phyloP scores from a whole-genome alignment of 2,888 invertebrate species.

The Drosophila prolongata region DNA sequence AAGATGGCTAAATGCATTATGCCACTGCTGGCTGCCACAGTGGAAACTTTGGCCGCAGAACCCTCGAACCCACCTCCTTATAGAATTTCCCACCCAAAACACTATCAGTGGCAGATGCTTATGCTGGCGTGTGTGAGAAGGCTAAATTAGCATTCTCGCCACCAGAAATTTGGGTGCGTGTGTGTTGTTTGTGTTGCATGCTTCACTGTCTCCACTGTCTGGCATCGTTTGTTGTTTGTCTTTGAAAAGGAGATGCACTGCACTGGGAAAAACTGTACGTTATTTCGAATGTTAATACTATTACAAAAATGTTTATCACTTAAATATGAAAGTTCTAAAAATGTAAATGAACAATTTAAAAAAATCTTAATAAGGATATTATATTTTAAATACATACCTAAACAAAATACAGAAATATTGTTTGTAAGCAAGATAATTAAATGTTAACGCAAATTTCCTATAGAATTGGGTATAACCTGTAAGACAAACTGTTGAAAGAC shows the following conservation, averaged over 20 bases:
- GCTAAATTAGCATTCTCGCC: constrained; percentile 71
- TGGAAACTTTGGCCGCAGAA: constrained; percentile 34
- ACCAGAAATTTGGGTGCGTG: constrained; percentile 41
- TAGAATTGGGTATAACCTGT: no score
- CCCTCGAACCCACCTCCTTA: background rate
- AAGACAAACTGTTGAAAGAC: no score
- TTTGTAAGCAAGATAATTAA: no score
- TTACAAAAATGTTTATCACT: no score
- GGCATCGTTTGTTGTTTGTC: constrained; percentile 59
- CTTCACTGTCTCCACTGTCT: constrained; percentile 42
- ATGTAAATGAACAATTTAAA: no score
- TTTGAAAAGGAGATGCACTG: constrained; percentile 30
- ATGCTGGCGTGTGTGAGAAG: constrained; percentile 28
- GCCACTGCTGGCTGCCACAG: constrained; percentile 30
- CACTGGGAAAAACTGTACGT: background rate
- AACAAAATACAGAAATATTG: no score
- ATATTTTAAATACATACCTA: no score
- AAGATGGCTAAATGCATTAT: constrained; percentile 35
- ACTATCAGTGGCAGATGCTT: constrained; percentile 43
- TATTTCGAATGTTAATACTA: no score
- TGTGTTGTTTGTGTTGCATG: constrained; percentile 48
- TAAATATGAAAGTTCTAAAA: no score
- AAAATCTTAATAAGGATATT: no score
- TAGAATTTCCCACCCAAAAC: background rate
- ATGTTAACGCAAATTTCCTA: no score